phyloP scores from a whole-genome alignment of 2,888 invertebrate species.

The Gymnosoma rotundatum region DNA sequence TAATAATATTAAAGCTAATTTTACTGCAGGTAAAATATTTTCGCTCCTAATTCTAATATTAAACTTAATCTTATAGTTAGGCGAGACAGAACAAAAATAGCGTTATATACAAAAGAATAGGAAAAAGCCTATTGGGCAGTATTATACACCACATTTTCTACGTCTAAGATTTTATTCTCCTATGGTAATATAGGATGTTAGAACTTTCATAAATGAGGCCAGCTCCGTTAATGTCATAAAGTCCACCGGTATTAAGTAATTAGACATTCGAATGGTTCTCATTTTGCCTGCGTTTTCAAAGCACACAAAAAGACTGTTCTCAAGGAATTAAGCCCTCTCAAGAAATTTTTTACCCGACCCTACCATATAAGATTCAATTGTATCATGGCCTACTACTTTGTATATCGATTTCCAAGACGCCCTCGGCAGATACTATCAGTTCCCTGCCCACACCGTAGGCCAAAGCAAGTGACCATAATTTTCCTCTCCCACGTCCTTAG shows the following conservation, averaged over 20 bases:
- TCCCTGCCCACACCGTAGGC: background rate
- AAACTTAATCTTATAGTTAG: too few species aligned
- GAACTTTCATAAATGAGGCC: background rate
- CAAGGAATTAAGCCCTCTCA: background rate
- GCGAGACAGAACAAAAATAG: too few species aligned
- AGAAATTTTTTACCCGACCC: background rate
- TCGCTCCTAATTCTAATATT: too few species aligned
- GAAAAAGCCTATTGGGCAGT: too few species aligned
- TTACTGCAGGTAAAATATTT: too few species aligned
- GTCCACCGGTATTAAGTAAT: background rate
- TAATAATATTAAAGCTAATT: too few species aligned
- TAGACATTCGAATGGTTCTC: too few species aligned
- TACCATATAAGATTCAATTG: background rate
- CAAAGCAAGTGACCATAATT: background rate
- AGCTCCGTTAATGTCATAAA: background rate
- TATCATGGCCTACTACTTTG: background rate
- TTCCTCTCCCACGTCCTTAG: background rate
- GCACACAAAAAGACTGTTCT: background rate
- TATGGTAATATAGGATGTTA: background rate
- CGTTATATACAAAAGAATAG: too few species aligned
- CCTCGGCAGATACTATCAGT: background rate
- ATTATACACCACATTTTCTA: too few species aligned
- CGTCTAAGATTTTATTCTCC: background rate
- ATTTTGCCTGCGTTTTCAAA: background rate
- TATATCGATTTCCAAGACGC: background rate